Conservation (phyloP, 2,797 vertebrate genomes). For the Fistularia tabacaria region DNA sequence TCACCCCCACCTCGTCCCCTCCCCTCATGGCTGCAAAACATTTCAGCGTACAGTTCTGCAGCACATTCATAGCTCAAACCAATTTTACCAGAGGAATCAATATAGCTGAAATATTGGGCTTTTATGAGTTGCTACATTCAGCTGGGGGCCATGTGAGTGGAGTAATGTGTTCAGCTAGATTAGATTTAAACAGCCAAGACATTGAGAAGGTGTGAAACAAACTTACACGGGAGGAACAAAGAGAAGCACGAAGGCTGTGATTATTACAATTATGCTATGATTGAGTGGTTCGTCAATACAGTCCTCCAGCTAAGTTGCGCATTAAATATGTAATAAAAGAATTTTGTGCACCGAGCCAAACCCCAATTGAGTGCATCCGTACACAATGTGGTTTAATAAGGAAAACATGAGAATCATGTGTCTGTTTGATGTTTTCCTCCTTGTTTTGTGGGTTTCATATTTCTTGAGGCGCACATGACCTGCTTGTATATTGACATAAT, state of each 20-base stretch:
- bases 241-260: conserved; percentile 24
- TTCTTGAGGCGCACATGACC: no score
- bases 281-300: conserved; percentile 28
- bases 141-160: conserved; percentile 65
- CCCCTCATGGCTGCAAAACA: conserved; percentile 61
- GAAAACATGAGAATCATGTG: neutral
- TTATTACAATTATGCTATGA: conserved; percentile 35
- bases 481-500: no score
- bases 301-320: conserved; percentile 30
- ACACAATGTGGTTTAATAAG: neutral
- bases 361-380: no score
- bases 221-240: conserved; percentile 49
- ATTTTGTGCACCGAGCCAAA: neutral
- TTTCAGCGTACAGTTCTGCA: conserved; percentile 59
- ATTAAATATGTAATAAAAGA: conserved; percentile 39
- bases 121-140: conserved; percentile 76
- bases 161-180: conserved; percentile 71
- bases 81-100: conserved; percentile 79
- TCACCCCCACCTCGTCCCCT: conserved; percentile 52
- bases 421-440: neutral
- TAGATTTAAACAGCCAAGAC: conserved; percentile 69
- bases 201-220: conserved; percentile 47
- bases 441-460: no score
- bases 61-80: conserved; percentile 73
- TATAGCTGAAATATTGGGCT: conserved; percentile 78